These are phyloP conservation scores for Brotula barbata DNA, from an alignment of 2,797 vertebrate species.

Conservation along the genomic window DNA sequence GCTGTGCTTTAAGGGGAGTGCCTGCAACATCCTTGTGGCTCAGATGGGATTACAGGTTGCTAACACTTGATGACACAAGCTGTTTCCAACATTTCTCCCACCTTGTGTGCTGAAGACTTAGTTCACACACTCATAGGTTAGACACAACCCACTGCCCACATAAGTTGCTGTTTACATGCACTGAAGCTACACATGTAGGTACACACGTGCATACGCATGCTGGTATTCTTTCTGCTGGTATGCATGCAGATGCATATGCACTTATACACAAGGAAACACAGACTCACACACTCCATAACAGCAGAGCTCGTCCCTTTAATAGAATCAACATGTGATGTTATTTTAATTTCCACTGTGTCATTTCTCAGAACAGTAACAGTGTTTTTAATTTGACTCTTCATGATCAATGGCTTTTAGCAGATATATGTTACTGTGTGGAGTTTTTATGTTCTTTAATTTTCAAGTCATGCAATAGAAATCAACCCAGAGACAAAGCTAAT, in stretches of 20 bases:
- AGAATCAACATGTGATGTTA: constrained; percentile 30
- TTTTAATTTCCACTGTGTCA: constrained; percentile 21
- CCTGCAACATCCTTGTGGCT: constrained; percentile 49
- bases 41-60: constrained; percentile 77
- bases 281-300: constrained; percentile 2
- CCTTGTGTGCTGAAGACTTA: constrained; percentile 56
- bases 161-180: constrained; percentile 14
- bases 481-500: constrained; percentile 48
- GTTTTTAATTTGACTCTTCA: constrained; percentile 40
- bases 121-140: constrained; percentile 20
- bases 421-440: constrained; percentile 16
- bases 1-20: not conserved
- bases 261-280: not conserved
- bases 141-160: not conserved
- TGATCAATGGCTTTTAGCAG: constrained; percentile 5
- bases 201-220: constrained; percentile 1
- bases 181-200: constrained; percentile 19
- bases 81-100: constrained; percentile 66
- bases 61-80: constrained; percentile 73
- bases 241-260: not conserved
- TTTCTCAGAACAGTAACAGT: constrained; percentile 11
- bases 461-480: not conserved
- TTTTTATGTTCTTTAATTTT: constrained; percentile 8
- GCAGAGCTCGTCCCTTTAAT: constrained; percentile 39
- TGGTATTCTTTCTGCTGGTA: constrained; percentile 7